Percentiles rank a stretch among this genome's conserved stretches.
Evolutionary conservation across 2,888 invertebrate species (phyloP).

Genomic region (Apoderus coryli): DNA sequence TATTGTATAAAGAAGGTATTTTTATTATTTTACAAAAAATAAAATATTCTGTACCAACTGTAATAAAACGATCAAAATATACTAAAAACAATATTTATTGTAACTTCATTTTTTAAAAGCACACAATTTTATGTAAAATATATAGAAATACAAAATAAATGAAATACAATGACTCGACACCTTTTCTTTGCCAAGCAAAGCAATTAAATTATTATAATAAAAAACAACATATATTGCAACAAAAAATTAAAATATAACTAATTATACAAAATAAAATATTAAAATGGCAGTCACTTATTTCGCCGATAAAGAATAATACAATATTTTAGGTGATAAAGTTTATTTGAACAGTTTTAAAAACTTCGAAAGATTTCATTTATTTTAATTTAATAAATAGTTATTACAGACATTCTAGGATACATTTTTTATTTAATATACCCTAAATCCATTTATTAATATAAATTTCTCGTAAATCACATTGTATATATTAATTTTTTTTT

Average conservation of each 20-base stretch:
- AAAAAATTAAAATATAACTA: slow-evolving; percentile 17
- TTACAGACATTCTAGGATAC: too few relatives aligned
- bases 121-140: slow-evolving; percentile 30
- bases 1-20: too few relatives aligned
- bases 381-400: too few relatives aligned
- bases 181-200: slow-evolving; percentile 28
- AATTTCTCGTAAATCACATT: slow-evolving; percentile 23
- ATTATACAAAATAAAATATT: slow-evolving; percentile 18
- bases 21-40: too few relatives aligned
- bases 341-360: slow-evolving; percentile 1
- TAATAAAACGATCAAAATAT: too few relatives aligned
- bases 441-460: slow-evolving; percentile 7
- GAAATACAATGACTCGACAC: slow-evolving; percentile 23
- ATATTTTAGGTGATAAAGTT: background rate
- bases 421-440: slow-evolving; percentile 21
- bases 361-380: background rate
- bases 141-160: slow-evolving; percentile 25
- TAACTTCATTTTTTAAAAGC: slow-evolving; percentile 30
- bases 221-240: slow-evolving; percentile 15
- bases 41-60: too few relatives aligned
- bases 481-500: slow-evolving; percentile 24
- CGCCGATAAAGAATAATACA: slow-evolving; percentile 11
- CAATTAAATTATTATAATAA: slow-evolving; percentile 23
- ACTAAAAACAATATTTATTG: slow-evolving; percentile 30
- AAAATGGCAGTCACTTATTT: slow-evolving; percentile 16